Evolutionary conservation across 2,113 vertebrate species (phyloP).

Genomic region (Syrrhaptes paradoxus): DNA sequence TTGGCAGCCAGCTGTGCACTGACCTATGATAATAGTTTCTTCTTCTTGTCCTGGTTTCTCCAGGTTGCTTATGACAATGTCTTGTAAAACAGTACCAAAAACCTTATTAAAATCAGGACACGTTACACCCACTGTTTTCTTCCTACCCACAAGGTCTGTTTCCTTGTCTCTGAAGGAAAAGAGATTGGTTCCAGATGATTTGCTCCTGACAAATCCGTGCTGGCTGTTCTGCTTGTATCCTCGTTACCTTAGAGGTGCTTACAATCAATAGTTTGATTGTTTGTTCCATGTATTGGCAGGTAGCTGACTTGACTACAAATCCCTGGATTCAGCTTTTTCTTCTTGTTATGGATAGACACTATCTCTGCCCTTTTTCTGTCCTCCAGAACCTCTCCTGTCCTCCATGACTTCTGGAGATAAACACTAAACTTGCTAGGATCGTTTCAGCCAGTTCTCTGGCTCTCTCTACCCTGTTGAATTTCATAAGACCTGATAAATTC

Average conservation of each 20-base stretch:
- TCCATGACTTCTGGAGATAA: background rate
- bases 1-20: background rate
- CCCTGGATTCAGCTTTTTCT: background rate
- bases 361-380: background rate
- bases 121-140: background rate
- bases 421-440: background rate
- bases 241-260: background rate
- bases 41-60: background rate
- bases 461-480: background rate
- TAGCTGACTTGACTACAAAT: conserved; percentile 2
- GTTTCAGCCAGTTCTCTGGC: background rate
- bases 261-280: background rate
- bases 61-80: background rate
- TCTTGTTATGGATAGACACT: background rate
- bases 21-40: background rate
- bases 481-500: accelerated
- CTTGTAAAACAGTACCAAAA: background rate
- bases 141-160: background rate
- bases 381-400: background rate
- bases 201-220: background rate
- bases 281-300: background rate
- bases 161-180: background rate
- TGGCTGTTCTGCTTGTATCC: background rate
- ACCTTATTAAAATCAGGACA: background rate
- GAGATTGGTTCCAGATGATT: background rate